A percentile compares a stretch with the other conserved stretches of the same genome.
Evolutionary conservation across 2,797 vertebrate species (phyloP).

Genomic region (Harpagifer antarcticus): DNA sequence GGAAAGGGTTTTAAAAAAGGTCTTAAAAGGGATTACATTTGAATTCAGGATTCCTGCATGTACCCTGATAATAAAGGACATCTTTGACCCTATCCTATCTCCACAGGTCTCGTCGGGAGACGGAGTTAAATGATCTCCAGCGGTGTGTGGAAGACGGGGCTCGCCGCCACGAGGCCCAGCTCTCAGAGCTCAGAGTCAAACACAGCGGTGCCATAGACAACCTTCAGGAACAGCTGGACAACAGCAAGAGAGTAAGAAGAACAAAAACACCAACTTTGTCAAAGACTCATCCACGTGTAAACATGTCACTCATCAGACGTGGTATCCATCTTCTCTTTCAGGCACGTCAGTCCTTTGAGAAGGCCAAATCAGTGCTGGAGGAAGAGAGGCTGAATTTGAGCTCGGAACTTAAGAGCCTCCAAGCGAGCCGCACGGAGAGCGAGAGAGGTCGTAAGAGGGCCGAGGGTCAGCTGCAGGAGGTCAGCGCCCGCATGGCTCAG

Average conservation of each 20-base stretch:
- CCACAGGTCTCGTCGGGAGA: slow-evolving; percentile 85
- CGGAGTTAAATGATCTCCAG: slow-evolving; percentile 85
- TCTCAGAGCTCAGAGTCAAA: slow-evolving; percentile 86
- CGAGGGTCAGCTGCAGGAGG: slow-evolving; percentile 90
- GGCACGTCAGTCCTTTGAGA: slow-evolving; percentile 89
- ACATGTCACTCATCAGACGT: background rate
- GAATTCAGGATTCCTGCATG: too few species aligned
- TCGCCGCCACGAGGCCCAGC: slow-evolving; percentile 84
- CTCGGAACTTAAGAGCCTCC: slow-evolving; percentile 87
- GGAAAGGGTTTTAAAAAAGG: too few species aligned
- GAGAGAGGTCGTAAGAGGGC: slow-evolving; percentile 90
- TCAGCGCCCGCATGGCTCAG: slow-evolving; percentile 84
- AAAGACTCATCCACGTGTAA: background rate
- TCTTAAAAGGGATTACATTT: too few species aligned
- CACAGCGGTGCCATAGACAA: slow-evolving; percentile 84
- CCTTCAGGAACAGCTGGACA: slow-evolving; percentile 88
- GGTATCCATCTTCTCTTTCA: slow-evolving; percentile 54
- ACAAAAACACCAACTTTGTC: background rate
- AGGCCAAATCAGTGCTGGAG: slow-evolving; percentile 87
- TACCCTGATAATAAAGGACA: too few species aligned
- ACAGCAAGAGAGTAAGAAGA: slow-evolving; percentile 84
- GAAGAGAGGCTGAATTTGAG: slow-evolving; percentile 88
- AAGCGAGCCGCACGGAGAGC: slow-evolving; percentile 86
- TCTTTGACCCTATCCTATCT: background rate
- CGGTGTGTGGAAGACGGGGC: slow-evolving; percentile 86